Evolutionary conservation across 35 echinoderm and acorn worm genomes (phyloP), one percentile per base, ranked within the genome.

Genomic region (Strongylocentrotus purpuratus): DNA sequence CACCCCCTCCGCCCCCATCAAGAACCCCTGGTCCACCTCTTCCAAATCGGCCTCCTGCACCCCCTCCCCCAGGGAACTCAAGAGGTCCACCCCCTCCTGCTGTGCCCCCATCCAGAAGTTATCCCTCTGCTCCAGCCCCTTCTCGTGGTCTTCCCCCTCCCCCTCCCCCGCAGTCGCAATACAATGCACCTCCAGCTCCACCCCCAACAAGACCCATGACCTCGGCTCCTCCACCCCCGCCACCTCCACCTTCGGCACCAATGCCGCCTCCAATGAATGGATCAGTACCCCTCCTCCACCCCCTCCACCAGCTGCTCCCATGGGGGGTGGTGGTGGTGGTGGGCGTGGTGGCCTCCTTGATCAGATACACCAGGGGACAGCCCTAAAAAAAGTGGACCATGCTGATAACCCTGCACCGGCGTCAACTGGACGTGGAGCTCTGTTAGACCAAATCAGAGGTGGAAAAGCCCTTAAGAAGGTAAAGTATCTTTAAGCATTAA

Each of bases 261-360:
- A 48, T 61, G 70, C 50, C 95, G 1, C 95, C 95, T 48, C 95
- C 92, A 35, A 85, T 94, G 95, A 55, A 85, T 33, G 58, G 70
- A n/a, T 22, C 31, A 65, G 70, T 32, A 35, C 96, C 96, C 96
- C 96, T 70, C 96, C 96, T 9, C 96, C 96, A 25, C 94, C 96
- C 33, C 25, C 92, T 12, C 15, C 45, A 46, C 18, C 87, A 8
- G 20, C 11, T 47, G 87, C 59, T 11, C 52, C 28, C 10, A 61
- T 58, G 15, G 55, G 33, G 4, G 90, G 92, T 7, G 92, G 96
- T 32, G 94, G 94, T 41, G 35, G 91, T 48, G 85, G 32, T 45
- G 88, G 85, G 31, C 41, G 96, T 45, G 96, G 91, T 9, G 96
- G 90, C 9, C 86, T 97, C 20, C 86, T 97, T 33, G 59, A 35